Evolutionary conservation across 2,113 vertebrate genomes (phyloP).

Genomic region (Formicarius rufipectus): DNA sequence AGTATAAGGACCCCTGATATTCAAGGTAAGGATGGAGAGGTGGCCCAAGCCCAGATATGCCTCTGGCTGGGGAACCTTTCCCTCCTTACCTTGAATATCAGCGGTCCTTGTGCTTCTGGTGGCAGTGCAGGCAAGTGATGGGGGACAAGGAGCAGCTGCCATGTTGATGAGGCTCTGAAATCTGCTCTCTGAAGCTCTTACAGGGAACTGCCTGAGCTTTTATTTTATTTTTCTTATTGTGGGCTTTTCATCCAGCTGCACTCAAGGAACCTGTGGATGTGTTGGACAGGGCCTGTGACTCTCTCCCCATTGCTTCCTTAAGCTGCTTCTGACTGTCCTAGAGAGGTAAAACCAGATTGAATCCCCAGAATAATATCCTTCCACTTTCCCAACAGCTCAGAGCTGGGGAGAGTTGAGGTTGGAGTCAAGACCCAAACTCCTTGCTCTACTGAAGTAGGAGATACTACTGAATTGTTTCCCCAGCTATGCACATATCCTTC

Average conservation of each 20-base stretch:
- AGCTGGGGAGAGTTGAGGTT: neutral
- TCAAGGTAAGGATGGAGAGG: neutral
- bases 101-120: neutral
- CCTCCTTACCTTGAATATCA: neutral
- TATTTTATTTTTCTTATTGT: neutral
- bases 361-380: neutral
- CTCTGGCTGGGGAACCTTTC: neutral
- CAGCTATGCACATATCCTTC: neutral
- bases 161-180: neutral
- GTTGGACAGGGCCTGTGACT: neutral
- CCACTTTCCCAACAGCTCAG: neutral
- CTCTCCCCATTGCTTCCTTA: neutral
- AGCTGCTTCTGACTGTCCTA: neutral
- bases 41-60: fast-evolving
- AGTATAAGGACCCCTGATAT: neutral
- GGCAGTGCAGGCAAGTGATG: neutral
- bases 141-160: neutral
- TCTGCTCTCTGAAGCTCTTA: neutral
- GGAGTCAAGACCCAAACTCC: neutral
- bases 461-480: neutral
- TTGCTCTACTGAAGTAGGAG: neutral
- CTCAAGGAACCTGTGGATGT: neutral
- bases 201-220: fast-evolving
- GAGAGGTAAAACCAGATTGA: neutral
- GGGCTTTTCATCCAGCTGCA: neutral